Base-by-base conservation (phyloP, 2,797 vertebrate species). In the Saxicola maurus region DNA sequence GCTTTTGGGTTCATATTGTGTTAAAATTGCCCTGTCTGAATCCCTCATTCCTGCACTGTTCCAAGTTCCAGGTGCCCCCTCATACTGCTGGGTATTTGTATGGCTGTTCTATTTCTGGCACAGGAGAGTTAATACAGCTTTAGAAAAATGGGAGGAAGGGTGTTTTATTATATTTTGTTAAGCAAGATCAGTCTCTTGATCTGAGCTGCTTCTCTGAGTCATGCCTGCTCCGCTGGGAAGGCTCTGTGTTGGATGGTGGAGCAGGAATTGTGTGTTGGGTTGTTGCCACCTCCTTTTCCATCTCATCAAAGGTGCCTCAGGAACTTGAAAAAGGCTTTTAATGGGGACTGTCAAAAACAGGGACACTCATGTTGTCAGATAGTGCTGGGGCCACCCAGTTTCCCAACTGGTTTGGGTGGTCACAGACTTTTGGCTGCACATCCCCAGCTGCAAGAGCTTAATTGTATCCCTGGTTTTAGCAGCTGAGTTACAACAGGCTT, bases 51-150 rank as follows among this genome's bases (percentile, higher is more conserved):
- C 61, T 4, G 1, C 0, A 0, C 31, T 30, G 35, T 27, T 78
- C 59, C 52, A 28, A 45, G 15, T 61, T 78, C 59, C 52, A 28
- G 49, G 13, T 61, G 9, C 7, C 20, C 17, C 20, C 42, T 74
- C 15, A 4, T 25, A 21, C 62, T 0, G 0, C 9, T 0, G 0
- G 30, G 0, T 62, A 9, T n/a, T 72, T 78, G 53, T 33, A 7
- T n/a, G 61, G 28, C 49, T 73, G 53, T 27, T 69, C 61, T 73
- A 1, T 66, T 86, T 74, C 53, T 83, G 67, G 43, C 35, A 15
- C 30, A 31, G 60, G 56, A 62, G 86, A n/a, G 55, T 14, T 55
- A 62, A 51, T 53, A 17, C 9, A 51, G 62, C 37, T 71, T 53
- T 49, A 55, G 61, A 25, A 81, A 90, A 81, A 61, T 30, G 10